A percentile compares a stretch with the other conserved stretches of the same genome.
phyloP scores from a whole-genome alignment of 2,888 invertebrate species.

The Parnassius orleans region DNA sequence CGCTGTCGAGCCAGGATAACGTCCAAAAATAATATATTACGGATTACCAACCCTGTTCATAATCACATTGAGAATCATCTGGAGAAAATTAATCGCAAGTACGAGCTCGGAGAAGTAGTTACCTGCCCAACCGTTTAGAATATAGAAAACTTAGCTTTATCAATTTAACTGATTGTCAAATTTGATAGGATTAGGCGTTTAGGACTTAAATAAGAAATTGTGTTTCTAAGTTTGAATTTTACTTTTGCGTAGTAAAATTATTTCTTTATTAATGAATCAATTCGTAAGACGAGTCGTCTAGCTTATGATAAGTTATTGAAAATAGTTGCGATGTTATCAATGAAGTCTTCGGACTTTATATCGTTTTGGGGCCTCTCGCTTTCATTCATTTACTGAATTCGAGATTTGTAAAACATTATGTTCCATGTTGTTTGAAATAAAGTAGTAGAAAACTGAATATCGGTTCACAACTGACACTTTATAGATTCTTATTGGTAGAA shows the following conservation, averaged over 20 bases:
- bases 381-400: no score
- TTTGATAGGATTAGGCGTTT: background rate
- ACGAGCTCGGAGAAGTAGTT: constrained; percentile 71
- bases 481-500: no score
- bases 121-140: constrained; percentile 61
- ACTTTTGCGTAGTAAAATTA: constrained; percentile 4
- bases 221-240: constrained; percentile 5
- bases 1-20: constrained; percentile 75
- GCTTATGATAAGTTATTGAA: background rate
- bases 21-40: constrained; percentile 69
- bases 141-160: background rate
- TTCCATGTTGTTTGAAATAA: no score
- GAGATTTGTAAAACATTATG: no score
- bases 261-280: background rate
- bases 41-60: constrained; percentile 72
- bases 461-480: no score
- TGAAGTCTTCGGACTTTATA: background rate
- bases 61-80: constrained; percentile 69
- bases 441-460: no score
- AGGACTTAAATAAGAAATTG: background rate
- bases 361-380: background rate
- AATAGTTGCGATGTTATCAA: background rate
- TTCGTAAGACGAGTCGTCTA: constrained; percentile 6
- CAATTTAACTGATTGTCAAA: constrained; percentile 6
- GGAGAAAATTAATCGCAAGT: constrained; percentile 67